A percentile compares a stretch with the other conserved stretches of the same genome.
Evolutionary conservation across 2,113 vertebrate species (phyloP).

Genomic region (Pelusios castaneus): DNA sequence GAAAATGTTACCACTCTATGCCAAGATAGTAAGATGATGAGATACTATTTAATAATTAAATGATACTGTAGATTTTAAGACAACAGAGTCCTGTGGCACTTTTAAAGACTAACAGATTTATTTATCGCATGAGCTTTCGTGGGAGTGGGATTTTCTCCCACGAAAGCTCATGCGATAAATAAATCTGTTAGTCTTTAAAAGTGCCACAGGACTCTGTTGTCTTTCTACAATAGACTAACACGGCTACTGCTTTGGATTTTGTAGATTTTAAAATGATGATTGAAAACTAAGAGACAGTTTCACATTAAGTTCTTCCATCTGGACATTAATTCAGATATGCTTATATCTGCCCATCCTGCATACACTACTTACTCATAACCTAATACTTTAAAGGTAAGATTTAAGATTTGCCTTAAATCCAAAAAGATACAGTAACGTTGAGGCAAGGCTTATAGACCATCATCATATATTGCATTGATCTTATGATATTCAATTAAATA

Average conservation of each 20-base stretch:
- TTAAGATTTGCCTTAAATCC: not conserved
- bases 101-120: too few species aligned
- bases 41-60: not conserved
- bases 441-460: not conserved
- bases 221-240: too few species aligned
- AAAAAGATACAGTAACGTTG: not conserved
- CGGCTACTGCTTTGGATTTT: too few species aligned
- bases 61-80: not conserved
- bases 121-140: too few species aligned
- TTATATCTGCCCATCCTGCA: not conserved
- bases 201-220: too few species aligned
- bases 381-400: not conserved
- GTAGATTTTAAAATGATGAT: not conserved
- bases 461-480: not conserved
- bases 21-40: not conserved
- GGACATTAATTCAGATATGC: not conserved
- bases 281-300: not conserved
- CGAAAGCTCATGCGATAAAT: too few species aligned
- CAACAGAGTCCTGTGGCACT: too few species aligned
- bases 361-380: not conserved
- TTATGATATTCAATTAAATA: too few species aligned
- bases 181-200: too few species aligned
- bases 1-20: not conserved
- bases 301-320: not conserved
- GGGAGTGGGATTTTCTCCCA: too few species aligned